Base-by-base conservation (phyloP, 2,797 vertebrate genomes). In the Paramormyrops hopkinsi region DNA sequence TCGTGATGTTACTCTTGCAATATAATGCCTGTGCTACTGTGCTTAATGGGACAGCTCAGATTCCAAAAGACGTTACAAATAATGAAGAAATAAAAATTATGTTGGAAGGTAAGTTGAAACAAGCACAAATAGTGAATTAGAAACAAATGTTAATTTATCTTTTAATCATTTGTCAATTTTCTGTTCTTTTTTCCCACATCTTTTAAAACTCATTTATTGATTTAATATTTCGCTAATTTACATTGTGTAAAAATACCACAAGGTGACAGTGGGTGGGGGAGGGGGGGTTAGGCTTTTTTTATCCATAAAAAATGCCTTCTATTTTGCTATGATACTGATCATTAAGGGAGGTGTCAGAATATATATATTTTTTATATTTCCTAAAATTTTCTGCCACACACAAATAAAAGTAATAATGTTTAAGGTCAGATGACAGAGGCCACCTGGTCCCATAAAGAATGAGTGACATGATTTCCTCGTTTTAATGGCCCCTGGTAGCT, bases 1-100 rank as follows among this genome's bases (percentile, higher is more conserved):
- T 99, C 92, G 98, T 99, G 92, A 97, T 99, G 97, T 95, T 98
- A 93, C 97, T 99, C 90, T 95, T 99, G 93, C 96, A 96, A 92
- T 95, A 96, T 91, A 95, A 97, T 91, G 98, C 97, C 89, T 97
- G 97, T 92, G 93, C 97, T 88, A 96, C 96, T 33, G 93, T 98
- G 92, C 97, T 99, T 93, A 99, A 99, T 53, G 98, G 98, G 89
- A 97, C 93, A 44, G 98, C 98, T 89, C 97, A 98, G 95, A 99
- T 97, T 86, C 97, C 98, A 92, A 99, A 97, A 96, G 97, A 97
- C 91, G 96, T 98, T 90, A 97, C 98, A 87, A 95, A 98, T 76
- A 96, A 97, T 91, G 95, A 95, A 92, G 98, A 99, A 93, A 97
- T 99, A 94, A 96, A 96, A 93, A 93, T 91, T 95, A 99, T 99